phyloP scores from a whole-genome alignment of 2,888 invertebrate species.

The Serripes groenlandicus region DNA sequence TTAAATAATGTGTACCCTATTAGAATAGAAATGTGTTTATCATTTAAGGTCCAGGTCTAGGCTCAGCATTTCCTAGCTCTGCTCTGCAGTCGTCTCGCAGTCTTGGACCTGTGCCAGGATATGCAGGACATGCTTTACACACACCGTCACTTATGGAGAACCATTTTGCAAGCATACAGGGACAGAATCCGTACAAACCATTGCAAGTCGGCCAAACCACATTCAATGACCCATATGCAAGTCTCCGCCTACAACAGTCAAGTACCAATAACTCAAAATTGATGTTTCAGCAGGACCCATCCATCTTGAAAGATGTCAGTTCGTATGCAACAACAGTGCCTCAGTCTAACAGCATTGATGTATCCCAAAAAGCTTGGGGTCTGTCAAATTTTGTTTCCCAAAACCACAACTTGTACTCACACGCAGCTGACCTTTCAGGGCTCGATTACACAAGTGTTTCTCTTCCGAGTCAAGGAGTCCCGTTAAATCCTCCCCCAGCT shows the following conservation, averaged over 20 bases:
- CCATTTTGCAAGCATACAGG: conserved; percentile 68
- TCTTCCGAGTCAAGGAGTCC: conserved; percentile 55
- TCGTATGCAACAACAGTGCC: conserved; percentile 27
- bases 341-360: conserved; percentile 29
- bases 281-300: conserved; percentile 54
- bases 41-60: conserved; percentile 73
- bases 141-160: conserved; percentile 71
- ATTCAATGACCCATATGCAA: conserved; percentile 66
- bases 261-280: conserved; percentile 50
- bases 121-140: conserved; percentile 73
- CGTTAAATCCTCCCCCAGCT: conserved; percentile 81
- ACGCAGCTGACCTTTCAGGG: conserved; percentile 51
- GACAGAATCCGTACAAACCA: conserved; percentile 76
- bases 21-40: too few relatives aligned
- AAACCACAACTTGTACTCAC: conserved; percentile 63
- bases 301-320: conserved; percentile 29
- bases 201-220: conserved; percentile 73
- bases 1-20: too few relatives aligned
- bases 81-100: conserved; percentile 65
- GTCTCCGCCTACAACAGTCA: conserved; percentile 46
- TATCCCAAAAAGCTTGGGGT: conserved; percentile 70
- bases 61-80: conserved; percentile 48
- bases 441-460: conserved; percentile 41
- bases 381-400: conserved; percentile 73
- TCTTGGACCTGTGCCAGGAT: conserved; percentile 72